Conservation (phyloP, 2,797 vertebrate species). For the Perodicticus potto region DNA sequence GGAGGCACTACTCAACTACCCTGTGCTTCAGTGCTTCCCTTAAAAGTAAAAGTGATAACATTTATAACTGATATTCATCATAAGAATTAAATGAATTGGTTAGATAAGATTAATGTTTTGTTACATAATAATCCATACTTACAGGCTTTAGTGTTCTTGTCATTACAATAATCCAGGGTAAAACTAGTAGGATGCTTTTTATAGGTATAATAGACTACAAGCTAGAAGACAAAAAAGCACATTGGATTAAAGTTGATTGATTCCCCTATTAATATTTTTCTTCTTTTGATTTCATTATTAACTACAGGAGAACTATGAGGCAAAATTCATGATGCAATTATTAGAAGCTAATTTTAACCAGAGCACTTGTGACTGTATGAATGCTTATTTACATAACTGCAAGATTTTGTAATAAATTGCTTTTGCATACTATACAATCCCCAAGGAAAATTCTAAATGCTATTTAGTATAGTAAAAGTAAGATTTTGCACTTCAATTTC, state of each 20-base stretch:
- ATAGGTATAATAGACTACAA: neutral
- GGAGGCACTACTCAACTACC: neutral
- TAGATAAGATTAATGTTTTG: neutral
- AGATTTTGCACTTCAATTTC: neutral
- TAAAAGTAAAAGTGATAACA: slow-evolving; percentile 1
- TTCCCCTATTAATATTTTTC: slow-evolving; percentile 61
- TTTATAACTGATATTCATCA: neutral
- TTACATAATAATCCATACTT: neutral
- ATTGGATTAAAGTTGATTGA: slow-evolving; percentile 54
- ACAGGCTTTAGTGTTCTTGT: neutral
- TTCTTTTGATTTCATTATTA: slow-evolving; percentile 71
- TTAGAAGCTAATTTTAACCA: slow-evolving; percentile 84
- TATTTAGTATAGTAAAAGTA: slow-evolving; percentile 55
- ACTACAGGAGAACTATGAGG: slow-evolving; percentile 25
- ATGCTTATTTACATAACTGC: slow-evolving; percentile 68
- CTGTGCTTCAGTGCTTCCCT: neutral
- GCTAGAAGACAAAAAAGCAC: slow-evolving; percentile 40
- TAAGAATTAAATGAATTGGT: neutral
- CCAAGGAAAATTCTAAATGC: slow-evolving; percentile 51
- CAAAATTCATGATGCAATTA: slow-evolving; percentile 69
- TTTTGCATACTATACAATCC: slow-evolving; percentile 66
- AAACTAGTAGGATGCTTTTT: slow-evolving; percentile 22
- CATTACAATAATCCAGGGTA: slow-evolving; percentile 25
- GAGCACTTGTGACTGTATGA: slow-evolving; percentile 10
- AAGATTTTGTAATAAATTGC: slow-evolving; percentile 75